These are phyloP conservation scores for Nemotelus pantherinus DNA, from an alignment of 2,888 invertebrate genomes.

Conservation along the genomic window DNA sequence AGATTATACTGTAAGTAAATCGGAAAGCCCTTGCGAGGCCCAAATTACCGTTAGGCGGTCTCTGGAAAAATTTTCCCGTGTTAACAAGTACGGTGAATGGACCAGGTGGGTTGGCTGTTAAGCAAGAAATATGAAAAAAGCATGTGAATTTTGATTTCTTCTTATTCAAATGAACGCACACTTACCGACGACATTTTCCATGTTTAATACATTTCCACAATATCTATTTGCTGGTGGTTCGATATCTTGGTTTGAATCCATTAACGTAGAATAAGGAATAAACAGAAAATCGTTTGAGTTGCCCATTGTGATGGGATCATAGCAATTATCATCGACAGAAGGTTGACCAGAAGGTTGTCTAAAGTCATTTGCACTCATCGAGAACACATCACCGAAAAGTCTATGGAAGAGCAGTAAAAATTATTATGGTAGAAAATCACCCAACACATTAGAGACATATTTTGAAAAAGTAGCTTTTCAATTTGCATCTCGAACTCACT, in stretches of 20 bases:
- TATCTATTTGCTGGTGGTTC: constrained; percentile 62
- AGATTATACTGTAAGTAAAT: constrained; percentile 5
- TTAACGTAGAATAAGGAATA: constrained; percentile 65
- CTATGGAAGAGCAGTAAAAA: background rate
- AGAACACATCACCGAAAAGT: background rate
- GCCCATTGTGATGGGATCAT: constrained; percentile 66
- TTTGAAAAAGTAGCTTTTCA: too few relatives aligned
- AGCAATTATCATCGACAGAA: constrained; percentile 66
- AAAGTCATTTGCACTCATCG: constrained; percentile 29
- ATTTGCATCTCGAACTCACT: constrained; percentile 53
- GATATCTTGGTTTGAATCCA: constrained; percentile 55
- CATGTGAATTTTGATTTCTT: background rate
- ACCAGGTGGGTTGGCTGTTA: constrained; percentile 27
- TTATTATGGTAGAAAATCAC: too few relatives aligned
- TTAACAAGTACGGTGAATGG: constrained; percentile 15
- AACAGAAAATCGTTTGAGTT: constrained; percentile 68
- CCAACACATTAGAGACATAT: too few relatives aligned
- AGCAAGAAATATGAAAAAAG: background rate
- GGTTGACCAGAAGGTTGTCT: too few relatives aligned
- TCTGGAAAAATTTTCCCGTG: background rate
- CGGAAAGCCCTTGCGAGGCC: background rate
- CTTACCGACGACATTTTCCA: constrained; percentile 53
- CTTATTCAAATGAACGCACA: background rate
- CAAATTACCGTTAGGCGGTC: background rate
- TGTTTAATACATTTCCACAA: constrained; percentile 58